Conservation (phyloP, 2,113 vertebrate species). For the Phylloscopus trochilus region DNA sequence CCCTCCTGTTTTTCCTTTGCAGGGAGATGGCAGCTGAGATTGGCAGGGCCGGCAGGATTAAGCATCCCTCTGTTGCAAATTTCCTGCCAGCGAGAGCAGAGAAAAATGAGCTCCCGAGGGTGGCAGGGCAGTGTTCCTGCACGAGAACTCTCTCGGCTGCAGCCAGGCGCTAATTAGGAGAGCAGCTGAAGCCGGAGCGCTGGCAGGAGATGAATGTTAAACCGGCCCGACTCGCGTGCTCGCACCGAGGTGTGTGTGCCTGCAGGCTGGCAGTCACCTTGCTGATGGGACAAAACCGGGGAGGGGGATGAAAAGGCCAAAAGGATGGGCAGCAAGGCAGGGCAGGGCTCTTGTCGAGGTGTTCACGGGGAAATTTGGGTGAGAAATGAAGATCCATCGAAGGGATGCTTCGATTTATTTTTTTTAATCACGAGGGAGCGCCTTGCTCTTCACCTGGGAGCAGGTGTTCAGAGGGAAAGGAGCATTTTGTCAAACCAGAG, state of each 20-base stretch:
- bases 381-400: background rate
- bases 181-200: background rate
- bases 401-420: background rate
- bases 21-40: background rate
- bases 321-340: background rate
- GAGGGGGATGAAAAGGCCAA: background rate
- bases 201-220: background rate
- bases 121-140: background rate
- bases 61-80: background rate
- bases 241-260: too few relatives aligned
- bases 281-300: background rate
- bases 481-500: background rate
- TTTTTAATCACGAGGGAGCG: background rate
- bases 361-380: background rate
- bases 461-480: background rate
- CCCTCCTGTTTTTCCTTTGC: background rate
- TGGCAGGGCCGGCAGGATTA: background rate
- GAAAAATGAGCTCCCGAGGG: conserved; percentile 7
- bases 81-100: background rate
- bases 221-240: background rate
- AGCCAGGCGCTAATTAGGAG: conserved; percentile 16
- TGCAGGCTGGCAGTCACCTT: rapidly evolving
- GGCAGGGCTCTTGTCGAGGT: background rate
- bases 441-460: background rate
- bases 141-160: background rate